A percentile compares a stretch with the other conserved stretches of the same genome.
These are phyloP conservation scores for Myotis myotis DNA, from an alignment of 2,797 vertebrate species.

Conservation along the genomic window DNA sequence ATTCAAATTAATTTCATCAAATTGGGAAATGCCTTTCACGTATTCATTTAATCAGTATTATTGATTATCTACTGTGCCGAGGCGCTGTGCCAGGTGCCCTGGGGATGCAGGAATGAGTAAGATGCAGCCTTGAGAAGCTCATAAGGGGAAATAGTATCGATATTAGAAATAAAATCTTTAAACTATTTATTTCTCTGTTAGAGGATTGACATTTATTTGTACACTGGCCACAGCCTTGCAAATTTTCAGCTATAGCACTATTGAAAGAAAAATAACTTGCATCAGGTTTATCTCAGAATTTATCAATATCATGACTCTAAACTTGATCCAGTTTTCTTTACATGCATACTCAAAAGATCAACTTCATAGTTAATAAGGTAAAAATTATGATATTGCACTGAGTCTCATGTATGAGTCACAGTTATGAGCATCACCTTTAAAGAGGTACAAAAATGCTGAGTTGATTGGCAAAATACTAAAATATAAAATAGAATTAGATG, in stretches of 20 bases:
- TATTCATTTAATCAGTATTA: neutral
- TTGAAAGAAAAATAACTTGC: neutral
- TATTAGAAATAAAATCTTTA: neutral
- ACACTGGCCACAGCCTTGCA: neutral
- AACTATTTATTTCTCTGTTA: neutral
- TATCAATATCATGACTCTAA: neutral
- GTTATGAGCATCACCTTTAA: conserved; percentile 4
- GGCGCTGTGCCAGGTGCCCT: neutral
- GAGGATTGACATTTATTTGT: neutral
- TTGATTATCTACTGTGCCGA: neutral
- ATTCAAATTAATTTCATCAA: neutral
- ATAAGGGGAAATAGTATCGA: neutral
- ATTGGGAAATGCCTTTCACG: neutral
- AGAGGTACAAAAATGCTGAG: neutral
- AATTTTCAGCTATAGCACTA: neutral
- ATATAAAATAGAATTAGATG: neutral
- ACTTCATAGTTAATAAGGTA: neutral
- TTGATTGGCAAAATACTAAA: conserved; percentile 13
- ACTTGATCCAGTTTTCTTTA: neutral
- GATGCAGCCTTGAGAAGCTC: neutral
- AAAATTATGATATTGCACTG: neutral
- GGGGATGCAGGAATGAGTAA: neutral
- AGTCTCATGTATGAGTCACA: too few species aligned
- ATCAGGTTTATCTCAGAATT: neutral
- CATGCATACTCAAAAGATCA: neutral